These are phyloP conservation scores for Barnardius zonarius DNA, from an alignment of 2,113 vertebrate species.

Conservation along the genomic window DNA sequence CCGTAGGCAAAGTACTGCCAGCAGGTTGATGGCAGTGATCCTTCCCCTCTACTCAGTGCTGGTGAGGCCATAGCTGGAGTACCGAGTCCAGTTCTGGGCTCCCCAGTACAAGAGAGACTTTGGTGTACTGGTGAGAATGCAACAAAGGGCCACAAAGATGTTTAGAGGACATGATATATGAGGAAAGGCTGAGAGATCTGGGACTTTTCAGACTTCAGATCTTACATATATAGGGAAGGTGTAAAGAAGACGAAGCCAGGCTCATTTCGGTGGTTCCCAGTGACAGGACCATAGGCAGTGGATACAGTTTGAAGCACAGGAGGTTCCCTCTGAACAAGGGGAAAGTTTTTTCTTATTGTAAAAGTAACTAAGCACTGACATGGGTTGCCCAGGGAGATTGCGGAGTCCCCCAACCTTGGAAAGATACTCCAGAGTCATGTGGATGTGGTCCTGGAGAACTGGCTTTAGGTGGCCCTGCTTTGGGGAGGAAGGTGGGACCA, in stretches of 20 bases:
- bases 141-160: neutral
- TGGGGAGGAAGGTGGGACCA: neutral
- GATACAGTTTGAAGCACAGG: neutral
- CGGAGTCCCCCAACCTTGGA: neutral
- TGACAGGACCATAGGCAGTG: neutral
- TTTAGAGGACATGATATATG: neutral
- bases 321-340: neutral
- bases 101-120: neutral
- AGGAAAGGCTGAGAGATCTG: neutral
- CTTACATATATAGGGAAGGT: neutral
- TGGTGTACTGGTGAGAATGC: neutral
- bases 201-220: neutral
- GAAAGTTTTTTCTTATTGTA: neutral
- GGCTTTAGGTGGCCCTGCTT: neutral
- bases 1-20: neutral
- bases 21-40: neutral
- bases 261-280: neutral
- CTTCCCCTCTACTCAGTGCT: neutral
- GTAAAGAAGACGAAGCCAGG: accelerated
- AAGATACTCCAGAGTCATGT: neutral
- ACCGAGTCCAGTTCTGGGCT: neutral
- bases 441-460: neutral
- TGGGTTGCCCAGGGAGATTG: neutral
- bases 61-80: neutral
- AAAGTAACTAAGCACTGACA: neutral